Evolutionary conservation across 1,140 invertebrate genomes (phyloP).

Genomic region (Maconellicoccus hirsutus): DNA sequence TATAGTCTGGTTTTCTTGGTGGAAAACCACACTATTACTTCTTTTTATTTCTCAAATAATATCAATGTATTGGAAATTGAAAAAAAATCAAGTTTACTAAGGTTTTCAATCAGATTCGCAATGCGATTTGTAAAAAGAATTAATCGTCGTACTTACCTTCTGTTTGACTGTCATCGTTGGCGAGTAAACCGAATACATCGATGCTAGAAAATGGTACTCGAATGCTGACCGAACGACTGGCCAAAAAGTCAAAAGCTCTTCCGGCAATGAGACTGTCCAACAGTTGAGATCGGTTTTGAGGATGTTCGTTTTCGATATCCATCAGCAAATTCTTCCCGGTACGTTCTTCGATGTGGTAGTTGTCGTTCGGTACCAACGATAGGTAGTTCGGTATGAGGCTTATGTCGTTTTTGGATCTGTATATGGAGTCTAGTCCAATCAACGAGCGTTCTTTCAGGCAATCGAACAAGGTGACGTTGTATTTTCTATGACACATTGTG

Average conservation of each 20-base stretch:
- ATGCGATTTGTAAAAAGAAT: too few relatives aligned
- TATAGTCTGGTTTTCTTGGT: too few relatives aligned
- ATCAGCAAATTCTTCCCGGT: neutral
- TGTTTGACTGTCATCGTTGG: neutral
- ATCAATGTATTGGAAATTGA: too few relatives aligned
- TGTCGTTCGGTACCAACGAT: neutral
- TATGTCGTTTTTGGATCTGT: conserved; percentile 4
- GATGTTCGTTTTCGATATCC: conserved; percentile 11
- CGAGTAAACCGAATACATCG: neutral
- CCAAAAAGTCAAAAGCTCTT: neutral
- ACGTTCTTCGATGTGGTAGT: neutral
- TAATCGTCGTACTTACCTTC: neutral
- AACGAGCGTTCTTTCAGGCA: conserved; percentile 13
- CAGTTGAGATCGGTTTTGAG: neutral
- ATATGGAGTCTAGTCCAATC: neutral
- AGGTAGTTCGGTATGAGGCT: neutral
- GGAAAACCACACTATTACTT: too few relatives aligned
- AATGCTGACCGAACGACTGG: neutral
- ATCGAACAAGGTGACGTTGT: neutral
- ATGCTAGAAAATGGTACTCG: neutral
- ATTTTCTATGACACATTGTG: neutral
- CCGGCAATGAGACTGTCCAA: neutral
- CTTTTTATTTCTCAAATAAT: too few relatives aligned
- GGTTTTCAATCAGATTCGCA: too few relatives aligned
- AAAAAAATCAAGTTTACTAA: too few relatives aligned